Conservation (phyloP, 2,797 vertebrate species). For the Crenuchus spilurus region DNA sequence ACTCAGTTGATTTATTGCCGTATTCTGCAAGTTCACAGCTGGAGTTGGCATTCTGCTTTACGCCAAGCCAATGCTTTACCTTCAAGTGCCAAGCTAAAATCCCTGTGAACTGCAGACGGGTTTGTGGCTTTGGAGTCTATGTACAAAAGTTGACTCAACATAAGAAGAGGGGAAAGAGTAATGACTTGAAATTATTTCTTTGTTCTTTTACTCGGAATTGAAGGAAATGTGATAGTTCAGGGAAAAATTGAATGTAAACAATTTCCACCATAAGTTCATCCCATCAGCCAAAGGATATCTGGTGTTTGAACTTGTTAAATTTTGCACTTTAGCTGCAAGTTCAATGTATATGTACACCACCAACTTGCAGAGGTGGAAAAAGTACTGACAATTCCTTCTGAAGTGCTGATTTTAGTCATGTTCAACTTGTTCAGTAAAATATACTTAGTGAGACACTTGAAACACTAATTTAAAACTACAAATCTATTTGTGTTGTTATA, state of each 20-base stretch:
- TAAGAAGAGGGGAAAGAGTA: slow-evolving; percentile 12
- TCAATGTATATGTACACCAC: no score
- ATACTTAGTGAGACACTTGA: no score
- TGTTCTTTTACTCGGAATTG: background rate
- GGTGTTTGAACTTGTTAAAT: no score
- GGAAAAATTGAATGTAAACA: background rate
- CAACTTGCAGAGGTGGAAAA: no score
- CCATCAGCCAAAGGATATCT: background rate
- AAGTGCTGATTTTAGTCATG: no score
- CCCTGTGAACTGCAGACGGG: slow-evolving; percentile 29
- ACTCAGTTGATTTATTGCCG: slow-evolving; percentile 50
- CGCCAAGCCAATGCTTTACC: slow-evolving; percentile 27
- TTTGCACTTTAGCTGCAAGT: no score
- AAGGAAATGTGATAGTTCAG: background rate
- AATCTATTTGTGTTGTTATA: no score
- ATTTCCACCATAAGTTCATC: background rate
- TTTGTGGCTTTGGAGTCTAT: slow-evolving; percentile 38
- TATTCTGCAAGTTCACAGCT: slow-evolving; percentile 31
- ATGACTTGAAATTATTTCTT: background rate
- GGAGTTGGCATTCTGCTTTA: slow-evolving; percentile 16
- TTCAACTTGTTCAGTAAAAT: no score
- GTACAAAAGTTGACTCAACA: slow-evolving; percentile 25
- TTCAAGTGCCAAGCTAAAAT: slow-evolving; percentile 29
- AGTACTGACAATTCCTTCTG: no score
- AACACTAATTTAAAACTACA: no score